Base-by-base conservation (phyloP, 2,888 invertebrate species). In the Stegophylla sp. region DNA sequence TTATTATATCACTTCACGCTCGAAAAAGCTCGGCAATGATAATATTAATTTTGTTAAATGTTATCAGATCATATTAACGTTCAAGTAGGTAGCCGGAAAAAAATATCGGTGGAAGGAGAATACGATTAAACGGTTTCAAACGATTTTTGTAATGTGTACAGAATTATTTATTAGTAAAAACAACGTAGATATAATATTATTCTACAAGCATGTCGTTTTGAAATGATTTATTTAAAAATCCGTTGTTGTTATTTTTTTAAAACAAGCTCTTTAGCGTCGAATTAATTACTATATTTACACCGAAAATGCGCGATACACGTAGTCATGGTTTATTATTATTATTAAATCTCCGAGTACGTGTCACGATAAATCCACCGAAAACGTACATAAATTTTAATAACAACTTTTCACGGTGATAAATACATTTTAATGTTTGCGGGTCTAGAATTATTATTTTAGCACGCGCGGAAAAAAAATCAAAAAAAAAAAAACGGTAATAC, bases 381-480 rank as follows among this genome's bases (percentile, higher is more conserved):
- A 74, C 15, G 73, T 9, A 61, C 61, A 74, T 74, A 74, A 74
- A 74, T 74, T 74, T 74, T 61, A n/a, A 34, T 61, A 74, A 74
- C 73, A 48, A 61, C 61, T 74, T 61, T 61, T 26, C 28, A 1
- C 10, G 9, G 20, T 28, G 66, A 10, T n/a, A 51, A 51, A 69
- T 64, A 41, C 13, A 12, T n/a, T 41, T 41, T 64, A 20, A 51
- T 34, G n/a, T 73, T 23, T 63, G 51, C 1, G 56, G 23, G 34
- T 43, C 59, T 45, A 28, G 48, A 45, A 28, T 26, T 73, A 23
- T 59, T 23, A 7, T 20, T 56, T 56, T 53, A 41, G 34, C 34
- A 34, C 20, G 41, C n/a, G 28, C 9, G 3, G 34, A 53, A 53
- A 48, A 71, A 59, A 59, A 34, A 41, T n/a, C n/a, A 53, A 71